Base-by-base conservation (phyloP, 1,140 invertebrate genomes). In the Drosophila sechellia region DNA sequence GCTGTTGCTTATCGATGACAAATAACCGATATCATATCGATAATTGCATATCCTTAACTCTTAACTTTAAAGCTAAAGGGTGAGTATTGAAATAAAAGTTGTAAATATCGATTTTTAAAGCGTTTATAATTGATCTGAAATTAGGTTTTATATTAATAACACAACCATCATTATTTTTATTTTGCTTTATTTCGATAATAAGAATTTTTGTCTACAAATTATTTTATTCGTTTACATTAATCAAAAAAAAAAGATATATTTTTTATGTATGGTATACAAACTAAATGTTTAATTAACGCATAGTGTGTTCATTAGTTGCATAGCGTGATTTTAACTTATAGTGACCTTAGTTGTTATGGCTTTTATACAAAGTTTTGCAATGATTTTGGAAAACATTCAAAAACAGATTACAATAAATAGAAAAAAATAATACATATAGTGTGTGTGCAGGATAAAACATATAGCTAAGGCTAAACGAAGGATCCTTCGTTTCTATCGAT, bases 281-380 rank as follows among this genome's bases (percentile, higher is more conserved):
- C 39, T 58, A 56, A 50, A 53, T 20, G 43, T 59, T 55, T 45
- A 73, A 39, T 48, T 77, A 52, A 69, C 46, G 34, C 46, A 63
- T 60, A 54, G 46, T 59, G 46, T 59, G 15, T 54, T 40, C 31
- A 58, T 77, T 74, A 73, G 49, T 55, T 73, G 39, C 58, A 55
- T 57, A 61, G 43, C 17, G 49, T 37, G 39, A 42, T 56, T 49
- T 68, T 69, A 81, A 64, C 64, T 81, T 89, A 87, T 83, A 77
- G 79, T 84, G 75, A 87, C 81, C 83, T 87, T 87, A 87, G 75
- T 79, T 83, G 37, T 83, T 87, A 87, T 87, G 83, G 83, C 83
- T 87, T 89, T 84, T 84, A 83, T 75, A 80, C 77, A 86, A 68
- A 72, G 70, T 86, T 78, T 61, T 52, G 35, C 43, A 54, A 48